Percentiles rank a stretch among this genome's conserved stretches.
Evolutionary conservation across 2,113 vertebrate genomes (phyloP).

Genomic region (Balaeniceps rex): DNA sequence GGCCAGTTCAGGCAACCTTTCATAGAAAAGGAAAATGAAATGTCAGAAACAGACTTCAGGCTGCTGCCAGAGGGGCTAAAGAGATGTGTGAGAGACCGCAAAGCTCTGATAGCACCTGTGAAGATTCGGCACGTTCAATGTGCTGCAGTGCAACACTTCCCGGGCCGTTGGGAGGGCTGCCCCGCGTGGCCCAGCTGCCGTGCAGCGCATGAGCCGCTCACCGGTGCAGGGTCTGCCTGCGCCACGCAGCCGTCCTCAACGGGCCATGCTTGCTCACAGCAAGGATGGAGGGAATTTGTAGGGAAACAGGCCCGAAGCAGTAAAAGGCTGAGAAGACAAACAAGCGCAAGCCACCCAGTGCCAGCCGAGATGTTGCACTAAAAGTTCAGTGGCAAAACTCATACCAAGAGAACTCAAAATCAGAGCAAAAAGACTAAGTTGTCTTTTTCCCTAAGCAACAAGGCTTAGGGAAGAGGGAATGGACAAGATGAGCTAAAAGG

Average conservation of each 20-base stretch:
- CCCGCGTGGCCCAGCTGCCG: not conserved
- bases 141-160: not conserved
- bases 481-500: not conserved
- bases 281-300: not conserved
- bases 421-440: not conserved
- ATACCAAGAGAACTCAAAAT: not conserved
- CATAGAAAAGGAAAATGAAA: not conserved
- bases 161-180: not conserved
- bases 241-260: accelerated
- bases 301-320: not conserved
- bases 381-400: not conserved
- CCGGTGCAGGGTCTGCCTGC: not conserved
- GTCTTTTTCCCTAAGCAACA: not conserved
- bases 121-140: accelerated
- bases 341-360: not conserved
- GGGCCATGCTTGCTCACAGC: accelerated
- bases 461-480: not conserved
- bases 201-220: accelerated
- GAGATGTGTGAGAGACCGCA: not conserved
- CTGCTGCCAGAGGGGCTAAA: not conserved
- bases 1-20: not conserved
- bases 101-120: not conserved
- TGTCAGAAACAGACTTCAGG: not conserved
- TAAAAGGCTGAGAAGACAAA: not conserved
- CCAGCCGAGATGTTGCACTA: accelerated